A percentile compares a stretch with the other conserved stretches of the same genome.
Evolutionary conservation across 2,113 vertebrate species (phyloP).

Genomic region (Bagarius yarrelli): DNA sequence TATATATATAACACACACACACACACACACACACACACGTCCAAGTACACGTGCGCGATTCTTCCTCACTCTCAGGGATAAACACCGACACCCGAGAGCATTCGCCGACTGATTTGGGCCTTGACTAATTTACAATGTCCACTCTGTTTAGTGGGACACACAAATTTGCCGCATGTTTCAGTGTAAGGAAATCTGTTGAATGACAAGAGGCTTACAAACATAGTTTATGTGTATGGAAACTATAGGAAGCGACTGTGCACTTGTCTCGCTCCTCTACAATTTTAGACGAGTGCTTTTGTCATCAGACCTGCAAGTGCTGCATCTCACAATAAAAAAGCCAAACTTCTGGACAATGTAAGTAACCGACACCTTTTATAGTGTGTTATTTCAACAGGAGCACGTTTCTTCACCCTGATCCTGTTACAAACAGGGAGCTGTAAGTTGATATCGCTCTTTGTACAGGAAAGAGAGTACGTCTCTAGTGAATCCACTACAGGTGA

Average conservation of each 20-base stretch:
- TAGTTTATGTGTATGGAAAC: constrained; percentile 16
- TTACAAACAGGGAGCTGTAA: constrained; percentile 26
- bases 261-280: constrained; percentile 18
- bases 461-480: constrained; percentile 1
- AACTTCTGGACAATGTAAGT: constrained; percentile 21
- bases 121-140: neutral
- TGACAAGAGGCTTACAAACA: neutral
- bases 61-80: neutral
- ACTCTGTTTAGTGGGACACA: neutral
- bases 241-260: constrained; percentile 24
- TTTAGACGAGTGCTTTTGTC: constrained; percentile 27
- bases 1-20: no score
- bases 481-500: constrained; percentile 35
- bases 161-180: no score
- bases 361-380: constrained; percentile 26
- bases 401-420: constrained; percentile 15
- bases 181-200: constrained; percentile 2
- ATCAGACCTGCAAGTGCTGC: neutral
- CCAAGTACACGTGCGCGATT: no score
- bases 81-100: neutral
- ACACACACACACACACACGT: no score
- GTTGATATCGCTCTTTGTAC: constrained; percentile 26
- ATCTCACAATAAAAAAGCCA: neutral
- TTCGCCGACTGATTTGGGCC: neutral
- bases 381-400: constrained; percentile 2